Conservation (phyloP, 2,888 invertebrate genomes). For the Conomelus anceps region DNA sequence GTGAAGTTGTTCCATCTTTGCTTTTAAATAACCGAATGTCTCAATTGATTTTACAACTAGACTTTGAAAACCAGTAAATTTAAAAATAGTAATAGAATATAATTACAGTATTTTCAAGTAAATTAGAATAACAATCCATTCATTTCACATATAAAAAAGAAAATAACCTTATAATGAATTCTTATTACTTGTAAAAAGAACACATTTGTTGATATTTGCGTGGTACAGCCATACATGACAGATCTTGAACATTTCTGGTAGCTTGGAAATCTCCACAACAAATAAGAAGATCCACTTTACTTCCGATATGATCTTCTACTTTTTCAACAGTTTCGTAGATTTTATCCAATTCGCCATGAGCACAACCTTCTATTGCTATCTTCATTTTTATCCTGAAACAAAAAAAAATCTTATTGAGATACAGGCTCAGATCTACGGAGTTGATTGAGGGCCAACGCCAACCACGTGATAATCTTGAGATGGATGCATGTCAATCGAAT, state of each 20-base stretch:
- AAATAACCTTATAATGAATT: not conserved
- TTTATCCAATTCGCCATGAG: constrained; percentile 93
- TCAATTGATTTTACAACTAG: no score
- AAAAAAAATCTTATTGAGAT: no score
- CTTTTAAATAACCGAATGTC: no score
- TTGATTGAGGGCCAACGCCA: no score
- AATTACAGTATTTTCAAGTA: not conserved
- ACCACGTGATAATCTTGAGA: no score
- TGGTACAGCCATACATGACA: constrained; percentile 93
- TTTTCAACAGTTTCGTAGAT: constrained; percentile 81
- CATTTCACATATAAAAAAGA: not conserved
- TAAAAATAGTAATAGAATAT: no score
- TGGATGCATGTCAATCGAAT: no score
- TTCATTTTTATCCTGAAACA: constrained; percentile 55
- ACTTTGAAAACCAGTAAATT: no score
- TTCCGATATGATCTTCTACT: constrained; percentile 63
- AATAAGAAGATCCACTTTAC: constrained; percentile 83
- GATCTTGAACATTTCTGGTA: constrained; percentile 79
- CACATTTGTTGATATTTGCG: constrained; percentile 83
- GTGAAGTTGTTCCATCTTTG: no score
- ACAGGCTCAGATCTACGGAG: no score
- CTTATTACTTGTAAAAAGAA: constrained; percentile 79
- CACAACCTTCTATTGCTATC: constrained; percentile 94
- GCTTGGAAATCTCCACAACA: constrained; percentile 99
- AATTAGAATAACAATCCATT: not conserved